phyloP scores from a whole-genome alignment of 2,797 vertebrate species.

The Acomys russatus region DNA sequence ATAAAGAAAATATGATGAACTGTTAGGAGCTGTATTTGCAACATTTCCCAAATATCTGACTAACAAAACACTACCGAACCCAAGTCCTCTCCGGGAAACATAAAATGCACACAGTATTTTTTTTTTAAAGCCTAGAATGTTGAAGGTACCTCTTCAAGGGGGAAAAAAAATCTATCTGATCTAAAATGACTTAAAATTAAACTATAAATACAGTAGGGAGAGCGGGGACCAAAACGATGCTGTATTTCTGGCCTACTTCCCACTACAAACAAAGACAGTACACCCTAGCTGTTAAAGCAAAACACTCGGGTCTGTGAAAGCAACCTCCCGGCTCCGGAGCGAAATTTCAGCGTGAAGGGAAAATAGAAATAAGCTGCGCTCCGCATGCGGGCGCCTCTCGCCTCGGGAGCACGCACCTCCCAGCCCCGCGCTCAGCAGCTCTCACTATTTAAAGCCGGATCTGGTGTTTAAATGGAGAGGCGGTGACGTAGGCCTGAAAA shows the following conservation, averaged over 20 bases:
- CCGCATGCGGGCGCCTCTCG: conserved; percentile 73
- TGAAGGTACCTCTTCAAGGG: background rate
- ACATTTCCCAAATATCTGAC: background rate
- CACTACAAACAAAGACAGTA: background rate
- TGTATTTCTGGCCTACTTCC: background rate
- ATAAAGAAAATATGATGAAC: conserved; percentile 7
- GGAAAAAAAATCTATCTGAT: background rate
- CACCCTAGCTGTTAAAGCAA: background rate
- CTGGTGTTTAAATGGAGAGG: conserved; percentile 97
- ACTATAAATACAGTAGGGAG: background rate
- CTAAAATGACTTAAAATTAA: conserved; percentile 4
- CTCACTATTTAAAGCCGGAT: conserved; percentile 97
- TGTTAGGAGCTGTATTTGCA: background rate
- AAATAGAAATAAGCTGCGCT: background rate
- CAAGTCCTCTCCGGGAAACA: conserved; percentile 8
- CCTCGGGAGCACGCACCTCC: conserved; percentile 87
- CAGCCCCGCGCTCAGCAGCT: conserved; percentile 88
- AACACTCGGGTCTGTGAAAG: background rate
- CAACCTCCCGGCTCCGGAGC: background rate
- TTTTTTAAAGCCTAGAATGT: background rate
- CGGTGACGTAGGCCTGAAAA: conserved; percentile 97
- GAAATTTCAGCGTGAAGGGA: background rate
- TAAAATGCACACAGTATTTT: background rate
- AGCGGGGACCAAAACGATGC: background rate
- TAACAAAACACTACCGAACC: conserved; percentile 1